Evolutionary conservation across 2,888 invertebrate species (phyloP), one percentile per base, ranked within the genome.

Genomic region (Nematopogon swammerdamellus): DNA sequence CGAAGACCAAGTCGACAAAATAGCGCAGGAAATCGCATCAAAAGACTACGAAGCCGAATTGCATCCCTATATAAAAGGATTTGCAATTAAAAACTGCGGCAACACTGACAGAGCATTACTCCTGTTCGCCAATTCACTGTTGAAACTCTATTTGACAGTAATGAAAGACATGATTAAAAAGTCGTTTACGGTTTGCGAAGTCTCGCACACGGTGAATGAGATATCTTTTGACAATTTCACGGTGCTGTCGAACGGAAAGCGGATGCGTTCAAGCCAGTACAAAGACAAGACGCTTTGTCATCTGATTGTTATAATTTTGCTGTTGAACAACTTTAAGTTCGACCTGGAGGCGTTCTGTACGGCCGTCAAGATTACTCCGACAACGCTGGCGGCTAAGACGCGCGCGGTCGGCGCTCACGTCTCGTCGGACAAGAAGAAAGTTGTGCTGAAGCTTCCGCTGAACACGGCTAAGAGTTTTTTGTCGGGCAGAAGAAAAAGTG

Each of bases 201-300:
- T 58, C 16, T 79, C 79, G 0, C 47, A 55, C 0, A 74, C 74
- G 0, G 54, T 79, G 1, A 70, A 73, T n/a, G 60, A 68, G 1
- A 57, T 69, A 3, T 57, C 72, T 1, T 19, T 75, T 3, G 56
- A 61, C 0, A 63, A 69, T 17, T 79, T 79, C 44, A 58, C 67
- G 0, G 57, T 57, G 4, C 50, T 56, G 2, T 51, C 56, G 0
- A 67, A 67, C 2, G 63, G 63, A 0, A 67, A 59, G 53, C 51
- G 67, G 0, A 59, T 57, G 0, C 51, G 79, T 10, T 66, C 77
- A 0, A 57, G 58, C 0, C 68, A 65, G 1, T 69, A 62, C 14
- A 72, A 68, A 54, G 79, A 79, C 45, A 79, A 73, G 50, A 58
- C 70, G 0, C 52, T 77, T 5, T 76, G 76, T 45, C 65, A 74